Evolutionary conservation across 64 coral and sea anemone species (phyloP).

Genomic region (Dendronephthya gigantea): DNA sequence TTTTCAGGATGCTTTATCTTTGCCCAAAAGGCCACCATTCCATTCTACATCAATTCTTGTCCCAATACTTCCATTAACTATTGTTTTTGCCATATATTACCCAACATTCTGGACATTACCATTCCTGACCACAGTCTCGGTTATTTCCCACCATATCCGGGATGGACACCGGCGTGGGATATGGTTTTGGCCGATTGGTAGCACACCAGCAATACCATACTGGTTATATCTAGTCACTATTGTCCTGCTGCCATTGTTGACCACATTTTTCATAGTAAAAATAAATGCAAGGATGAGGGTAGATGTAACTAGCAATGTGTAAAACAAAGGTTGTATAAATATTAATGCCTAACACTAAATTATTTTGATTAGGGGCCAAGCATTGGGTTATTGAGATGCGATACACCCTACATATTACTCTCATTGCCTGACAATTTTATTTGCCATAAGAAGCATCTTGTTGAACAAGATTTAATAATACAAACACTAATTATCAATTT

Average conservation of each 20-base stretch:
- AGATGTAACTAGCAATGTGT: neutral
- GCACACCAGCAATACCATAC: conserved; percentile 55
- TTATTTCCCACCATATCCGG: conserved; percentile 75
- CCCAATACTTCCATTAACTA: conserved; percentile 38
- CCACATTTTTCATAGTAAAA: neutral
- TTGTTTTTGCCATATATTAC: conserved; percentile 49
- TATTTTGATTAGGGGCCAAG: no score
- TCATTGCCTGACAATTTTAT: no score
- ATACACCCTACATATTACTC: no score
- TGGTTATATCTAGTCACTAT: conserved; percentile 60
- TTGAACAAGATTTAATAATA: no score
- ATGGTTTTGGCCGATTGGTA: conserved; percentile 88
- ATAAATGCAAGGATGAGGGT: neutral
- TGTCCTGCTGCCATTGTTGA: conserved; percentile 30
- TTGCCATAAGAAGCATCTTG: no score
- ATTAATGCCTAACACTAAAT: no score
- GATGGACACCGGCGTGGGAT: conserved; percentile 64
- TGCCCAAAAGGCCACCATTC: conserved; percentile 46
- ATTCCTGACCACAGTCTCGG: conserved; percentile 52
- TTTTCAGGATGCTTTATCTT: conserved; percentile 48
- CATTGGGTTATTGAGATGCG: no score
- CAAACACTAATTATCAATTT: no score
- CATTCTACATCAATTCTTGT: conserved; percentile 60
- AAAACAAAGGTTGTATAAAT: neutral
- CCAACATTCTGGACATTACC: conserved; percentile 39